These are phyloP conservation scores for Neodiprion fabricii DNA, from an alignment of 1,140 invertebrate genomes.

Conservation along the genomic window DNA sequence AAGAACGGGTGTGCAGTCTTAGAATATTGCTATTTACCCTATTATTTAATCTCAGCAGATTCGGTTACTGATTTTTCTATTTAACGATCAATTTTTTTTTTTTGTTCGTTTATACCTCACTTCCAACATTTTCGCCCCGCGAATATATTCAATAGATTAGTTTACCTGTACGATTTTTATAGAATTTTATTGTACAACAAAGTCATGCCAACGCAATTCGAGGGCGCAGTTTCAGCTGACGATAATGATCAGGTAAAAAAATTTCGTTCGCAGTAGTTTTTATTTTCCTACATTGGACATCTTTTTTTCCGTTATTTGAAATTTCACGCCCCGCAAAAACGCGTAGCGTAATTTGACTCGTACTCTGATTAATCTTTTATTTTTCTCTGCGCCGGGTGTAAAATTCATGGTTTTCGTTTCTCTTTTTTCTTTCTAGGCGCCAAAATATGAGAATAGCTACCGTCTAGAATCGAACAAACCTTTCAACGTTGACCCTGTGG, in stretches of 20 bases:
- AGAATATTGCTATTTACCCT: neutral
- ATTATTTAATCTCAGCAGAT: neutral
- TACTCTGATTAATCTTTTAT: neutral
- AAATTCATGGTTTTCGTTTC: neutral
- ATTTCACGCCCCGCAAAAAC: neutral
- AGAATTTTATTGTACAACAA: too few relatives aligned
- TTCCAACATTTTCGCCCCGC: neutral
- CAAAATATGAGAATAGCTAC: constrained; percentile 61
- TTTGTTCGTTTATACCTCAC: too few relatives aligned
- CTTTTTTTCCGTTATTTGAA: too few relatives aligned
- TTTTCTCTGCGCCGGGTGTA: too few relatives aligned
- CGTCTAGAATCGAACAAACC: constrained; percentile 59
- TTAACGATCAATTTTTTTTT: neutral
- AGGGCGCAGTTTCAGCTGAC: neutral
- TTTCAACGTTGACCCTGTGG: constrained; percentile 59
- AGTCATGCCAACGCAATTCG: too few relatives aligned
- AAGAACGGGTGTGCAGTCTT: too few relatives aligned
- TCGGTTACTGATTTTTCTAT: neutral
- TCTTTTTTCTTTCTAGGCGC: constrained; percentile 31
- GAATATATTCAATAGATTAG: neutral
- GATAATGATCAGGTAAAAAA: neutral
- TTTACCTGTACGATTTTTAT: neutral
- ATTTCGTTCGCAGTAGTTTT: neutral
- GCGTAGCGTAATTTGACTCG: neutral
- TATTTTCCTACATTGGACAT: neutral